Percentiles rank a stretch among this genome's conserved stretches.
Evolutionary conservation across 2,797 vertebrate genomes (phyloP).

Genomic region (Aldrovandia affinis): DNA sequence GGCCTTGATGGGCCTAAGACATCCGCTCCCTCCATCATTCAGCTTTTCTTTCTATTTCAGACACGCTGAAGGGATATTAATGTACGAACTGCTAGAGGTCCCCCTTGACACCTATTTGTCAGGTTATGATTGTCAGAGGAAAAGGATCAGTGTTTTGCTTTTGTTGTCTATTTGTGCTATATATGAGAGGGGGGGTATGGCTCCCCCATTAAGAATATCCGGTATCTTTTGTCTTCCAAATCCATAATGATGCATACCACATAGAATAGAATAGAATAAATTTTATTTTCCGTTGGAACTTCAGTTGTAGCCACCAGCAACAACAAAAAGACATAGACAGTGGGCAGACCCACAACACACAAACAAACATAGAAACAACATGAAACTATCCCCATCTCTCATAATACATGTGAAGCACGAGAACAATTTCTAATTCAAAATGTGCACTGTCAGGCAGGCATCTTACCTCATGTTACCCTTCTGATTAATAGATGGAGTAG

Average conservation of each 20-base stretch:
- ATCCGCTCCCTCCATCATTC: not conserved
- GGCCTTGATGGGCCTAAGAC: not conserved
- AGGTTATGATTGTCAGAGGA: not conserved
- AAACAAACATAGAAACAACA: no score
- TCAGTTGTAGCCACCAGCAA: no score
- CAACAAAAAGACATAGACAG: no score
- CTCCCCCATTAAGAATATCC: no score
- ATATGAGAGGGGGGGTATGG: not conserved
- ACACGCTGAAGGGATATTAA: not conserved
- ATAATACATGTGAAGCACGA: not conserved
- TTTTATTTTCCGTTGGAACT: no score
- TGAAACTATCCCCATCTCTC: not conserved
- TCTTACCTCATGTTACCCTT: not conserved
- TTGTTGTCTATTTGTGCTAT: not conserved
- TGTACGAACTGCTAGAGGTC: not conserved
- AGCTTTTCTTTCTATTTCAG: not conserved
- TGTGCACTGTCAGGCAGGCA: not conserved
- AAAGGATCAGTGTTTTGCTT: not conserved
- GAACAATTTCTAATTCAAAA: not conserved
- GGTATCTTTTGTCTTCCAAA: not conserved
- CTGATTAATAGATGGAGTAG: not conserved
- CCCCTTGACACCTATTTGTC: not conserved
- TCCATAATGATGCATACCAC: not conserved
- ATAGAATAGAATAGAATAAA: no score
- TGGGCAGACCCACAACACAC: not conserved